Evolutionary conservation across 2,797 vertebrate species (phyloP), one percentile per base, ranked within the genome.

Genomic region (Perodicticus potto): DNA sequence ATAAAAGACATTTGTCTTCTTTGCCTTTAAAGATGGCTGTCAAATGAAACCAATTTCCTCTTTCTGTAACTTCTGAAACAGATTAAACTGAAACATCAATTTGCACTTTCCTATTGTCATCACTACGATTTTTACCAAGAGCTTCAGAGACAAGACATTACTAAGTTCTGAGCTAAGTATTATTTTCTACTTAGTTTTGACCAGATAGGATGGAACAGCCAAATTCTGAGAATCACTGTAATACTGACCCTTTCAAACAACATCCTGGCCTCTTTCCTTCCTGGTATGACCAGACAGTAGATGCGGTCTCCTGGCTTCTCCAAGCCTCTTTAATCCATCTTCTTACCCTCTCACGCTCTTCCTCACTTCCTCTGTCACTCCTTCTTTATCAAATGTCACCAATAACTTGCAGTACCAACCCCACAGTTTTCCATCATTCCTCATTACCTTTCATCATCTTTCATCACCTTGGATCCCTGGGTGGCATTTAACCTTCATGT

Each of bases 11-110:
- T 97, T 96, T 86, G 85, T 89, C 94, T 92, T 95, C 97, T 96
- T 96, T 95, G 84, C 77, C 82, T 97, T 96, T 92, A 86, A 96
- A 94, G 40, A 88, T 96, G 86, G 76, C 94, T 88, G 95, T 97
- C 82, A 92, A 88, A 91, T 96, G 95, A 96, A 95, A 93, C 70
- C 73, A 96, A 93, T 97, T 86, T 96, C 70, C 80, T 97, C 72
- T 93, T 93, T 93, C 77, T 85, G 63, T 93, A 96, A 96, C 91
- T 96, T 97, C 93, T 92, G 93, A 96, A 96, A 86, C 81, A 90
- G 89, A 94, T 90, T 94, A 94, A 93, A 72, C 73, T 82, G 57
- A 72, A 94, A 59, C 85, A 94, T 90, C 89, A 65, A 76, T 95
- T 94, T 91, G 65, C 40, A 90, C 83, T 93, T 84, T 63, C 7